Evolutionary conservation across 2,113 vertebrate genomes (phyloP).

Genomic region (Oncorhynchus masou): DNA sequence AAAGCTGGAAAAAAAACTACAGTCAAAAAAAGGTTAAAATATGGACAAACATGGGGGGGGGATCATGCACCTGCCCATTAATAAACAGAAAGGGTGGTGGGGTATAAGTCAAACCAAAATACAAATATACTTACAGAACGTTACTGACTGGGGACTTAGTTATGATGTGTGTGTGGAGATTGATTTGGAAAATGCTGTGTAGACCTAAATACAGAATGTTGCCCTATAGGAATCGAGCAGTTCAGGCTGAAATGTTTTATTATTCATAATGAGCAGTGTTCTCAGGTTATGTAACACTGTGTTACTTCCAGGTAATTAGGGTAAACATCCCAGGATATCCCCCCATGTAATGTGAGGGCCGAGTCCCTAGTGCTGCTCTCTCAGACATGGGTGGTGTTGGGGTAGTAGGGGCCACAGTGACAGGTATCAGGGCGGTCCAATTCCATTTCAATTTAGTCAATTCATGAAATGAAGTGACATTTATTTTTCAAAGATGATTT

Average conservation of each 20-base stretch:
- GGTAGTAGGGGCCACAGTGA: background rate
- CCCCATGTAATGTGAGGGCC: background rate
- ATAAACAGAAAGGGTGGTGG: background rate
- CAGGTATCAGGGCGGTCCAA: background rate
- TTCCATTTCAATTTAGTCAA: too few species aligned
- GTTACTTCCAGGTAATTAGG: background rate
- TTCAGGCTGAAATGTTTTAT: background rate
- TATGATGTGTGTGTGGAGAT: background rate
- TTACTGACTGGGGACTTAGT: background rate
- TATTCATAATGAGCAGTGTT: background rate
- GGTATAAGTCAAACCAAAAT: background rate
- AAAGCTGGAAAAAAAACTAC: background rate
- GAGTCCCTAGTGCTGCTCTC: background rate
- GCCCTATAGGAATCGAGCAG: background rate
- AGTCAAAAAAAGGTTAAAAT: conserved; percentile 18
- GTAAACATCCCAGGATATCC: too few species aligned
- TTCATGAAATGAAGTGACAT: too few species aligned
- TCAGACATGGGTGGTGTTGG: background rate
- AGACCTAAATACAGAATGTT: background rate
- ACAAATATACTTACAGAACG: background rate
- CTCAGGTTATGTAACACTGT: background rate
- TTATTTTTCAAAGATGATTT: too few species aligned
- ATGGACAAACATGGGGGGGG: background rate
- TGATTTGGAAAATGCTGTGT: background rate
- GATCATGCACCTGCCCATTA: conserved; percentile 11